Conservation (phyloP, 2,113 vertebrate species). For the Scomber scombrus region DNA sequence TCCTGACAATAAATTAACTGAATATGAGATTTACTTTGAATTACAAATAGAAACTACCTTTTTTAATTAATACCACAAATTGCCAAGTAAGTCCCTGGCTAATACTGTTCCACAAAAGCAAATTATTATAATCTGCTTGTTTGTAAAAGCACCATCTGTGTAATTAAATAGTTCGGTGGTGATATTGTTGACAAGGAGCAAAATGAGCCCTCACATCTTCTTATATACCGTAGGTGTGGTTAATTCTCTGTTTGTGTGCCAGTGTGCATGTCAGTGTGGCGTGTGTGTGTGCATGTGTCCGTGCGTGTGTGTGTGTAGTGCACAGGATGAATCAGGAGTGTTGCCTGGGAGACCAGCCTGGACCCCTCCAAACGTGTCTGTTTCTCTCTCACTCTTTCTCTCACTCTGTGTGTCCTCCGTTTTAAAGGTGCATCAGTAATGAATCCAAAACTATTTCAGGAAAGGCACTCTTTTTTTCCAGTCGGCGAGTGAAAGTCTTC, state of each 20-base stretch:
- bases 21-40: slow-evolving; percentile 40
- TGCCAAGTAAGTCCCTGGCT: slow-evolving; percentile 57
- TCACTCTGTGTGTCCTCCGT: not conserved
- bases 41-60: slow-evolving; percentile 31
- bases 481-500: slow-evolving; percentile 28
- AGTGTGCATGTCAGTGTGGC: slow-evolving; percentile 27
- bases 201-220: slow-evolving; percentile 31
- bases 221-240: slow-evolving; percentile 57
- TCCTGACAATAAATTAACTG: slow-evolving; percentile 7
- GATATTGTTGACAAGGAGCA: slow-evolving; percentile 39
- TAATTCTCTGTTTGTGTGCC: slow-evolving; percentile 47
- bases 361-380: slow-evolving; percentile 67
- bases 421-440: slow-evolving; percentile 76
- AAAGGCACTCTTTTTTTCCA: slow-evolving; percentile 38
- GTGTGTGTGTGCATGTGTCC: slow-evolving; percentile 21
- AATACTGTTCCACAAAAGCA: slow-evolving; percentile 36
- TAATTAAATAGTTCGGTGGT: slow-evolving; percentile 67
- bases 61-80: slow-evolving; percentile 61
- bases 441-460: slow-evolving; percentile 74
- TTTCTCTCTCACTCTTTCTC: slow-evolving; percentile 3
- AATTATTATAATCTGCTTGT: slow-evolving; percentile 67
- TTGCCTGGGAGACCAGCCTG: slow-evolving; percentile 81
- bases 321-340: slow-evolving; percentile 65
- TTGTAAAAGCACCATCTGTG: slow-evolving; percentile 72
- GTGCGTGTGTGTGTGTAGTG: not conserved